Base-by-base conservation (phyloP, 1,140 invertebrate species). In the Macrosteles quadrilineatus region DNA sequence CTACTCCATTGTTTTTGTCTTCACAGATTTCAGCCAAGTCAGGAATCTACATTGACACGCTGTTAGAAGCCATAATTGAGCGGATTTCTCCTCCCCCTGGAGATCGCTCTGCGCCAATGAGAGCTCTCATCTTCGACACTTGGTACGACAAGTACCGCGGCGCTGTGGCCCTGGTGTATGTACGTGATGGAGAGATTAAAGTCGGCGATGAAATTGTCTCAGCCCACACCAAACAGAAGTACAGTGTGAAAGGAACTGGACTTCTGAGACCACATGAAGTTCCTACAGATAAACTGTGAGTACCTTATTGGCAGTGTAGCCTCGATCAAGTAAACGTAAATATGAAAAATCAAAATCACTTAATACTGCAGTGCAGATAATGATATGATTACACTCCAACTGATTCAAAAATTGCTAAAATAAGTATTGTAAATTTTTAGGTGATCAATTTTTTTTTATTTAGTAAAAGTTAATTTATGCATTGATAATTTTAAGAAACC, bases 21-120 rank as follows among this genome's bases (percentile, higher is more conserved):
- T n/a, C n/a, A n/a, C 80, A 87, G 83, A 87, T 90, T 81, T 98
- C 97, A 36, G 97, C 97, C 1, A 99, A 99, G 82, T 78, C 89
- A 50, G 94, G 94, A 21, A 91, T 84, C 57, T 94, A 94, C 40
- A 85, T 98, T 1, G 83, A 88, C 23, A 81, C 90, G 69, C 81
- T 98, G 21, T 76, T 98, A 36, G 79, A 93, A 77, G 86, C 89
- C 11, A 83, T 98, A 6, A 87, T 98, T 64, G 83, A 90, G 73
- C 83, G 82, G 78, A 88, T 98, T 76, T 94, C 95, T 45, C 84
- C 89, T 36, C 96, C 96, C 2, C 73, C 77, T 21, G 87, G 86
- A 4, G 74, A 85, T 66, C 78, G 83, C 70, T 76, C 86, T 9
- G 83, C 83, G 23, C 84, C 89, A 25, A 88, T 98, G 47, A 87